These are phyloP conservation scores for Ochlodes sylvanus DNA, from an alignment of 2,888 invertebrate species.

Conservation along the genomic window DNA sequence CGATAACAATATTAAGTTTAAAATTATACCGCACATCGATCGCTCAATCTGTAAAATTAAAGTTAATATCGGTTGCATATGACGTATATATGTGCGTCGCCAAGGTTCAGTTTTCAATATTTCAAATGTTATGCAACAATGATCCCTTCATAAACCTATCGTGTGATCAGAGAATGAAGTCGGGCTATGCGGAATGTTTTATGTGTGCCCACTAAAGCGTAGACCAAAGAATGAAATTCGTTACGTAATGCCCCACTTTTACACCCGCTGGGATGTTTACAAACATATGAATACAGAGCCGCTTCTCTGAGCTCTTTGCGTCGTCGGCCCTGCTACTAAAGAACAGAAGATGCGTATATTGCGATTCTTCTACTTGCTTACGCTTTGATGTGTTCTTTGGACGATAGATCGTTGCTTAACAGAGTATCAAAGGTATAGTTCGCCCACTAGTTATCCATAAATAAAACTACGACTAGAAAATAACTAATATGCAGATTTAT, in stretches of 20 bases:
- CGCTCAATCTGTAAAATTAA: slow-evolving; percentile 35
- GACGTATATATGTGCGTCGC: not conserved
- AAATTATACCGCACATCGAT: slow-evolving; percentile 18
- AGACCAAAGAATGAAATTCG: slow-evolving; percentile 37
- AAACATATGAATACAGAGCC: slow-evolving; percentile 36
- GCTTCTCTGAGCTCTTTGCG: slow-evolving; percentile 35
- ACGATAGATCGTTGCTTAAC: slow-evolving; percentile 24
- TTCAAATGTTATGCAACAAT: slow-evolving; percentile 25
- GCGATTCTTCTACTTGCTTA: slow-evolving; percentile 35
- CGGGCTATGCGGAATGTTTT: slow-evolving; percentile 27
- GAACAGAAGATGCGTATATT: slow-evolving; percentile 37
- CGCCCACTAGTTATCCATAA: not conserved
- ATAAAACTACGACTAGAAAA: not conserved
- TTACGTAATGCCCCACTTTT: slow-evolving; percentile 39
- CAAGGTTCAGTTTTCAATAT: slow-evolving; percentile 23
- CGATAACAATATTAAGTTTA: slow-evolving; percentile 14
- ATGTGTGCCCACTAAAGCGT: slow-evolving; percentile 36
- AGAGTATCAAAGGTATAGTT: slow-evolving; percentile 17
- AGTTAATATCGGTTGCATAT: slow-evolving; percentile 9
- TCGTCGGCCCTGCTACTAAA: slow-evolving; percentile 26
- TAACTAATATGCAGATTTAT: not conserved
- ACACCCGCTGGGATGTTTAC: slow-evolving; percentile 39
- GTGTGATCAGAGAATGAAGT: slow-evolving; percentile 7
- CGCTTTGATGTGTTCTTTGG: slow-evolving; percentile 36
- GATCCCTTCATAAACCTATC: slow-evolving; percentile 22